Percentiles rank a stretch among this genome's conserved stretches.
Evolutionary conservation across 1,140 invertebrate genomes (phyloP).

Genomic region (Scaptodrosophila lebanonensis): DNA sequence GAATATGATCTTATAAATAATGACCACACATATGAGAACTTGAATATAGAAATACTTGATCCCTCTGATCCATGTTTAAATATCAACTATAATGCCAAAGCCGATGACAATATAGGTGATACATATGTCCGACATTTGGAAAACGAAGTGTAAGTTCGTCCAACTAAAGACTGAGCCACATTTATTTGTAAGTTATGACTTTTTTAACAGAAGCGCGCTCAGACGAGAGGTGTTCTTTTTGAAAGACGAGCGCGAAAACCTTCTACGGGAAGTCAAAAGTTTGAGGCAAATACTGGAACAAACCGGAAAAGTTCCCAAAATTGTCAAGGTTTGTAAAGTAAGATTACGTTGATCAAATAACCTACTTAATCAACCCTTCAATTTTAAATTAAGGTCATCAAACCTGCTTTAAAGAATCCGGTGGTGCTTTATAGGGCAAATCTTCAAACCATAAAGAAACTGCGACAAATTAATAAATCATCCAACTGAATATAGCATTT

Average conservation of each 20-base stretch:
- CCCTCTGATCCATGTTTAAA: slow-evolving; percentile 4
- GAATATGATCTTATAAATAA: background rate
- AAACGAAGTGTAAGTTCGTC: slow-evolving; percentile 26
- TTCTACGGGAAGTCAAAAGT: slow-evolving; percentile 19
- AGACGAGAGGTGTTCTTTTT: slow-evolving; percentile 32
- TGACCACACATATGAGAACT: too few relatives aligned
- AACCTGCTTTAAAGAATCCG: slow-evolving; percentile 2
- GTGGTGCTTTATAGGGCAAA: slow-evolving; percentile 11
- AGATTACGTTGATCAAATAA: too few relatives aligned
- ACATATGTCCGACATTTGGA: slow-evolving; percentile 34
- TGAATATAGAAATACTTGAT: slow-evolving; percentile 22
- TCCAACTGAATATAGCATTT: slow-evolving; percentile 5
- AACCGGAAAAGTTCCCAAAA: too few relatives aligned
- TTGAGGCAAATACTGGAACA: slow-evolving; percentile 1
- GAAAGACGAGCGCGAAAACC: slow-evolving; percentile 28
- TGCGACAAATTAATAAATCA: background rate
- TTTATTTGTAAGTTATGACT: background rate
- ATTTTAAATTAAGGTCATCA: background rate
- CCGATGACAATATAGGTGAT: slow-evolving; percentile 8
- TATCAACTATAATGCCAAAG: slow-evolving; percentile 27
- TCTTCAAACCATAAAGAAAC: slow-evolving; percentile 3
- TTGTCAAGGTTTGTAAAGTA: too few relatives aligned
- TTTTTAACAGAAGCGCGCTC: slow-evolving; percentile 12
- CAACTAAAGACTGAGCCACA: background rate
- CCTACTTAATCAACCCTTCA: background rate